phyloP scores from a whole-genome alignment of 2,797 vertebrate genomes.

The Sternotherus odoratus region DNA sequence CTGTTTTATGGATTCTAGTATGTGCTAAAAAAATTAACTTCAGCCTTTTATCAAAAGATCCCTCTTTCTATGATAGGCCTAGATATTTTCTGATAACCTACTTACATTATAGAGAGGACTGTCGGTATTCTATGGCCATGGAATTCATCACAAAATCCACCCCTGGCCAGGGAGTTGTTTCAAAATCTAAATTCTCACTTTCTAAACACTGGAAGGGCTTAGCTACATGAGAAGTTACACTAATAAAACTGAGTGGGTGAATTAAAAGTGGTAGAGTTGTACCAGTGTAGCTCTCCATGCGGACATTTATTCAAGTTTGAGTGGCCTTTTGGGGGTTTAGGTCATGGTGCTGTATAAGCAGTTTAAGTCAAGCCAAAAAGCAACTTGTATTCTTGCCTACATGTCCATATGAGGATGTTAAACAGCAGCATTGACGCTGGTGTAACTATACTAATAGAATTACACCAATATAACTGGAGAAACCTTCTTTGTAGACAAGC shows the following conservation, averaged over 20 bases:
- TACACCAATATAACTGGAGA: background rate
- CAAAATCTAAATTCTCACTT: background rate
- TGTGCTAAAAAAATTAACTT: background rate
- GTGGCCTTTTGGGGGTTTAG: slow-evolving; percentile 1
- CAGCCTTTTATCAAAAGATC: background rate
- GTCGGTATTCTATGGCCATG: background rate
- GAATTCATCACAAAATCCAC: background rate
- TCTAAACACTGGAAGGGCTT: background rate
- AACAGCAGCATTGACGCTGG: background rate
- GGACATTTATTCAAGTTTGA: background rate
- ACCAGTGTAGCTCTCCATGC: background rate
- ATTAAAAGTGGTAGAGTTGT: background rate
- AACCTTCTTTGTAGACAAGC: background rate
- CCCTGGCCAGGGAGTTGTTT: background rate
- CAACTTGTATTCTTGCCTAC: background rate
- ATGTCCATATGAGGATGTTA: background rate
- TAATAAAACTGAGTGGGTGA: background rate
- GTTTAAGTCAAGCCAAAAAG: background rate
- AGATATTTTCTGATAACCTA: background rate
- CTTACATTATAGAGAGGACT: background rate
- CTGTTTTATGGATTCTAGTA: background rate
- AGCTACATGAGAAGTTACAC: background rate
- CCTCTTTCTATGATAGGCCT: background rate
- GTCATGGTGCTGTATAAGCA: slow-evolving; percentile 1
- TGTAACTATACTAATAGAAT: background rate